Percentiles rank a stretch among this genome's conserved stretches.
Evolutionary conservation across 1,140 invertebrate species (phyloP).

Genomic region (Formica exsecta): DNA sequence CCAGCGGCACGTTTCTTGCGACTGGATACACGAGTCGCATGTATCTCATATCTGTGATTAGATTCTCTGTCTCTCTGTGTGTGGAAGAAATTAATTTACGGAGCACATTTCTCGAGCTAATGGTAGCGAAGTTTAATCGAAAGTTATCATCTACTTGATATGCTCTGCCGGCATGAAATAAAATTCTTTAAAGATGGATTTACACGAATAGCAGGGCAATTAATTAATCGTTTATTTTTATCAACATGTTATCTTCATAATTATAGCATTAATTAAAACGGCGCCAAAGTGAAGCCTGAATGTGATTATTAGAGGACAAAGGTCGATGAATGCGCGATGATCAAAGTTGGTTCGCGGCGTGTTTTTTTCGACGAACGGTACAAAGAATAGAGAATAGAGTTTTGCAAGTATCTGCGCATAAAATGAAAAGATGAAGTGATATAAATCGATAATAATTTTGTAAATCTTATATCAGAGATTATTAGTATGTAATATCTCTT

Average conservation of each 20-base stretch:
- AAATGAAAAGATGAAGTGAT: neutral
- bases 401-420: neutral
- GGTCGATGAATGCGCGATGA: too few species aligned
- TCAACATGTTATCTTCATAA: constrained; percentile 17
- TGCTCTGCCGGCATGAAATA: constrained; percentile 34
- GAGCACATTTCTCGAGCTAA: constrained; percentile 40
- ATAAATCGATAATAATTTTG: neutral
- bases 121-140: constrained; percentile 45
- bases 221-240: constrained; percentile 24
- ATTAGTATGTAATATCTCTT: neutral
- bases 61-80: neutral
- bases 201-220: neutral
- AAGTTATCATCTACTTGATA: constrained; percentile 45
- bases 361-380: too few species aligned
- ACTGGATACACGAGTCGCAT: constrained; percentile 61
- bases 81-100: constrained; percentile 50
- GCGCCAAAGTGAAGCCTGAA: neutral
- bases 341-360: too few species aligned
- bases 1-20: constrained; percentile 23
- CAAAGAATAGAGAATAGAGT: too few species aligned
- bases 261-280: constrained; percentile 40
- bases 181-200: constrained; percentile 29
- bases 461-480: neutral
- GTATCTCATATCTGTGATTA: constrained; percentile 17
- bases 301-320: neutral